phyloP scores from a whole-genome alignment of 2,113 vertebrate species.

The Callithrix jacchus region DNA sequence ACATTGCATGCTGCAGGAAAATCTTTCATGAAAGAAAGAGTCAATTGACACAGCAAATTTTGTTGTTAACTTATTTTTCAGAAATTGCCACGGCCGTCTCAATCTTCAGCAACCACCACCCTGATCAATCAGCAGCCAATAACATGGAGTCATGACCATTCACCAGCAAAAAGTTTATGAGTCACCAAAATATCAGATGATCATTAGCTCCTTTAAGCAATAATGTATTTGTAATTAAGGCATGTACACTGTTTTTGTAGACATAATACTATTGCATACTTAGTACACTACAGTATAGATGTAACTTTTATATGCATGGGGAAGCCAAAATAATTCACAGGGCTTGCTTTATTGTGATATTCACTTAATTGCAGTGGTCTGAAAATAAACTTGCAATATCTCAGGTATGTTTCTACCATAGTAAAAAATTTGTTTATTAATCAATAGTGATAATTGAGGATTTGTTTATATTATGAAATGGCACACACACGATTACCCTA shows the following conservation, averaged over 20 bases:
- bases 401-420: neutral
- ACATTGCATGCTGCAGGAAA: neutral
- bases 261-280: neutral
- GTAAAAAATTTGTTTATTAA: no score
- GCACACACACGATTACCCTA: neutral
- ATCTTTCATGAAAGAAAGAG: neutral
- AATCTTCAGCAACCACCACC: neutral
- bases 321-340: neutral
- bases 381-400: neutral
- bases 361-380: neutral
- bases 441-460: no score
- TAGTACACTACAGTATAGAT: neutral
- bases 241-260: neutral
- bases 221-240: neutral
- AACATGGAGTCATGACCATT: neutral
- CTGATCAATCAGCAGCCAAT: neutral
- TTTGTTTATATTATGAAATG: neutral
- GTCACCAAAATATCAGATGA: neutral
- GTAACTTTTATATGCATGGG: neutral
- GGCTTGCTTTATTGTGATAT: neutral
- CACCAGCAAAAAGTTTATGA: neutral
- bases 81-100: neutral
- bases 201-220: neutral
- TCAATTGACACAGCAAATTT: neutral
- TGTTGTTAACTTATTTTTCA: neutral